These are phyloP conservation scores for honey bee (Apis mellifera) DNA, from an alignment of 1,140 invertebrate species.

Conservation along the genomic window Amel_HAv3.1 CM009937.2:10400501-10401000, in stretches of 20 bases:
- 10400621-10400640: no score
- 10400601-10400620: no score
- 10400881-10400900: not conserved
- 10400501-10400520: not conserved
- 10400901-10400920: conserved; percentile 34
- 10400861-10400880: not conserved
- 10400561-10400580: no score
- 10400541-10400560: no score
- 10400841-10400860: not conserved
- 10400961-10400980: conserved; percentile 40
- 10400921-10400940: not conserved
- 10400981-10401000: conserved; percentile 58
- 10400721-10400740: no score
- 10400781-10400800: conserved; percentile 30
- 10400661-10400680: no score
- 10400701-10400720: not conserved
- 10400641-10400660: no score
- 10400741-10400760: not conserved
- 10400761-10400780: not conserved
- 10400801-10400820: conserved; percentile 49
- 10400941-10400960: conserved; percentile 39
- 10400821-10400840: conserved; percentile 25
- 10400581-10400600: no score
- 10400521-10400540: no score
- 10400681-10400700: no score